Evolutionary conservation across 2,888 invertebrate species (phyloP).

Genomic region (Drosophila cracens): DNA sequence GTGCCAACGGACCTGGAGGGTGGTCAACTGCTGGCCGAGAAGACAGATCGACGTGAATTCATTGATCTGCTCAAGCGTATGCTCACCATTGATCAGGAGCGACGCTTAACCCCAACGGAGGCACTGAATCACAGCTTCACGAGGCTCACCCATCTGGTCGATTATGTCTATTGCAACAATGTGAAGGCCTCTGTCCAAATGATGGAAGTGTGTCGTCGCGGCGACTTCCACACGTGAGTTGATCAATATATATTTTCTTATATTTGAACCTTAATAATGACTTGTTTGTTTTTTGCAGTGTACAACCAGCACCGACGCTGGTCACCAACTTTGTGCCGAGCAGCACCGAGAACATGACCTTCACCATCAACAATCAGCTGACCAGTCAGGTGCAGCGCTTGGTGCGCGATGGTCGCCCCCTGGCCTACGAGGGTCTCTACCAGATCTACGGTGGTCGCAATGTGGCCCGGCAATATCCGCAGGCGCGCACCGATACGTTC

Average conservation of each 20-base stretch:
- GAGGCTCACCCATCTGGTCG: slow-evolving; percentile 95
- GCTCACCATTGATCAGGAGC: slow-evolving; percentile 99
- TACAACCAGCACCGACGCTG: slow-evolving; percentile 87
- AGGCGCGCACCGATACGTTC: slow-evolving; percentile 92
- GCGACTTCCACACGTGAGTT: slow-evolving; percentile 85
- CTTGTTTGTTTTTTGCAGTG: slow-evolving; percentile 64
- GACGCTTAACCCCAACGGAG: slow-evolving; percentile 97
- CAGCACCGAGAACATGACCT: slow-evolving; percentile 93
- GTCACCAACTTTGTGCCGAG: slow-evolving; percentile 92
- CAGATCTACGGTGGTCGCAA: slow-evolving; percentile 88
- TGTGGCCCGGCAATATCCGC: slow-evolving; percentile 89
- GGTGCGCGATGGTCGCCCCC: slow-evolving; percentile 88
- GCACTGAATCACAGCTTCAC: slow-evolving; percentile 98
- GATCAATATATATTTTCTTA: not conserved
- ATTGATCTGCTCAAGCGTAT: slow-evolving; percentile 98
- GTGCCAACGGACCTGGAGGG: slow-evolving; percentile 99
- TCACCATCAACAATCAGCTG: slow-evolving; percentile 96
- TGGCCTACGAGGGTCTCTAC: slow-evolving; percentile 91
- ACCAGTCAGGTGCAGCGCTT: slow-evolving; percentile 90
- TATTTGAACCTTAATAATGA: not conserved
- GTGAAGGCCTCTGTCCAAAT: slow-evolving; percentile 98
- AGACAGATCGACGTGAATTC: slow-evolving; percentile 98
- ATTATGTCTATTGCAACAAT: slow-evolving; percentile 98
- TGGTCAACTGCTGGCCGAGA: slow-evolving; percentile 97
- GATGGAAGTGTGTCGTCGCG: slow-evolving; percentile 93